Conservation (phyloP, 2,797 vertebrate genomes). For the Siniperca scherzeri region DNA sequence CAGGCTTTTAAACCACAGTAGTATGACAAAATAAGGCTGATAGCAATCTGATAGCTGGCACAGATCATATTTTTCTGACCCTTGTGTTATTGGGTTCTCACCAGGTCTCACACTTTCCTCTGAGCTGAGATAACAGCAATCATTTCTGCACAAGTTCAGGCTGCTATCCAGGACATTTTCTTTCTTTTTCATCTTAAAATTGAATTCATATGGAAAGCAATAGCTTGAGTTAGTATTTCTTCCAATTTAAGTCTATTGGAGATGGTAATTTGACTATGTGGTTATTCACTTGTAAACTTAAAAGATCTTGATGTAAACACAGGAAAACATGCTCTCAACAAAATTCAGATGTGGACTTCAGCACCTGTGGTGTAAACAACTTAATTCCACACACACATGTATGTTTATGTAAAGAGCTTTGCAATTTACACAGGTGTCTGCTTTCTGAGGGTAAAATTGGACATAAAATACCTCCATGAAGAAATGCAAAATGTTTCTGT, state of each 20-base stretch:
- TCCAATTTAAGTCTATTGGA: not conserved
- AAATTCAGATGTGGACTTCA: not conserved
- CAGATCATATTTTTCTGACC: not conserved
- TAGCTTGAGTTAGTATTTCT: not conserved
- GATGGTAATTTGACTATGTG: not conserved
- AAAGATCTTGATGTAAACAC: not conserved
- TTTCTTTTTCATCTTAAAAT: not conserved
- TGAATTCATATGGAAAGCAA: not conserved
- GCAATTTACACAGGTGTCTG: not conserved
- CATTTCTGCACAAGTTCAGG: conserved; percentile 1
- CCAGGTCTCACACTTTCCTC: conserved; percentile 20
- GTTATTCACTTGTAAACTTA: not conserved
- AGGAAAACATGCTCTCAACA: not conserved
- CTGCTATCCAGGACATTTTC: not conserved
- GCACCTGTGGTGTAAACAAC: conserved; percentile 17
- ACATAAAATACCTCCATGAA: not conserved
- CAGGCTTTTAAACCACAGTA: not conserved
- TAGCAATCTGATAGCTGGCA: not conserved
- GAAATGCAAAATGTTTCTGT: not conserved
- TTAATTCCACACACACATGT: not conserved
- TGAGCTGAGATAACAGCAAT: not conserved
- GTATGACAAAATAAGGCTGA: not conserved
- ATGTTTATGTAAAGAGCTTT: not conserved
- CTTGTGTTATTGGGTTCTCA: not conserved
- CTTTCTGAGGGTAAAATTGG: not conserved